Base-by-base conservation (phyloP, 2,113 vertebrate genomes). In the Dissostichus mawsoni region DNA sequence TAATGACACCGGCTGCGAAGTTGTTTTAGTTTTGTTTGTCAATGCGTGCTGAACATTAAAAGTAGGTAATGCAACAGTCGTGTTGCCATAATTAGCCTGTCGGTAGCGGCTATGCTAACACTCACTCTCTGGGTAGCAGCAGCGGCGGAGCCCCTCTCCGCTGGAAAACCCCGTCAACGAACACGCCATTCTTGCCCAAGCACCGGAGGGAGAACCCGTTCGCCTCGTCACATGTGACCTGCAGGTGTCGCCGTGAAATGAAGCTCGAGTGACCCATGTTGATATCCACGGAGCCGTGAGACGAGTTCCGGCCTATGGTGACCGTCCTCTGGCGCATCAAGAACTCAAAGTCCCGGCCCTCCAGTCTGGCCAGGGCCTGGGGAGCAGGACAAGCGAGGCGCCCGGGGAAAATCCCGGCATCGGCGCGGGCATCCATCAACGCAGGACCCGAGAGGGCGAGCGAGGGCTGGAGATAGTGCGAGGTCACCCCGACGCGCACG, bases 241-340 rank as follows among this genome's bases (percentile, higher is more conserved):
- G 97, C 92, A 99, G 93, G 96, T 99, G 98, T 82, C 97, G 95
- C 90, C 97, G 94, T n/a, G 98, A 99, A 87, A 99, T 97, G 94
- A 99, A 99, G 92, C 97, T 98, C 73, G 97, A 98, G 93, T 97
- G 97, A 68, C 98, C 98, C 98, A 99, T 98, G 94, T 96, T 97
- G 83, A 99, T 96, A 88, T 99, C 97, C 95, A 99, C 98, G 20
- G 97, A 96, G 80, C 98, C 98, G 89, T 98, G 97, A 68, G 97
- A 98, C 45, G 98, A 99, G 95, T 99, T 98, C 92, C 98, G 97
- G 81, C 98, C 98, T 92, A 99, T 96, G 63, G 97, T 98, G 90
- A 99, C 96, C 84, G 96, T 95, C 89, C 96, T 95, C 94, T 96
- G 97, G 86, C 98, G 97, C 98, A 99, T 97, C 85, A 98, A 95